Percentiles rank a stretch among this genome's conserved stretches.
Conservation (phyloP, 2,797 vertebrate species). For the Ctenopoma multispine region DNA sequence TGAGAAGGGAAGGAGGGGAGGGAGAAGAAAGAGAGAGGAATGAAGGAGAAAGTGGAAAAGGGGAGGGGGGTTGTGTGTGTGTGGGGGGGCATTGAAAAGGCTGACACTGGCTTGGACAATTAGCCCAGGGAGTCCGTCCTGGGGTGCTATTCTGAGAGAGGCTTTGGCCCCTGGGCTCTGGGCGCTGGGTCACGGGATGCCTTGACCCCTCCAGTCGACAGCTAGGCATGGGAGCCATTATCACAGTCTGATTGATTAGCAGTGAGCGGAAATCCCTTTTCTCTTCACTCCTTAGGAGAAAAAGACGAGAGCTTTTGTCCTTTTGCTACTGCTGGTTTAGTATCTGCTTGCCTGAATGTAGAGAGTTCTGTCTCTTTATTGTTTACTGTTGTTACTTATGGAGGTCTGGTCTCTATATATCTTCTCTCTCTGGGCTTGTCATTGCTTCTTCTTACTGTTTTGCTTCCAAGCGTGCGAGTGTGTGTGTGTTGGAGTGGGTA, state of each 20-base stretch:
- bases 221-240: constrained; percentile 87
- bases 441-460: constrained; percentile 3
- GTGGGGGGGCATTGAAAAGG: constrained; percentile 81
- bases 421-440: constrained; percentile 19
- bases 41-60: constrained; percentile 61
- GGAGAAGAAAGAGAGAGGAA: constrained; percentile 59
- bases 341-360: constrained; percentile 57
- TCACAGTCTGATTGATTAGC: constrained; percentile 89
- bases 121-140: constrained; percentile 84
- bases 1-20: constrained; percentile 43
- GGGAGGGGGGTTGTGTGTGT: constrained; percentile 48
- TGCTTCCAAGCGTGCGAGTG: background rate
- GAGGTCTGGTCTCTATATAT: constrained; percentile 49
- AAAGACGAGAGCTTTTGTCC: constrained; percentile 73
- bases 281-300: constrained; percentile 71
- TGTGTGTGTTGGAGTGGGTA: background rate
- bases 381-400: constrained; percentile 50
- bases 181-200: constrained; percentile 85
- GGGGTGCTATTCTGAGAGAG: constrained; percentile 83
- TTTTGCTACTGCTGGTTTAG: constrained; percentile 72
- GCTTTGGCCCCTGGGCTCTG: constrained; percentile 79
- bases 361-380: constrained; percentile 40
- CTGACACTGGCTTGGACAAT: constrained; percentile 87
- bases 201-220: constrained; percentile 87
- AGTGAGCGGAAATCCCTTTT: constrained; percentile 87